A percentile compares a stretch with the other conserved stretches of the same genome.
phyloP scores from a whole-genome alignment of 2,797 vertebrate genomes.

The Furcifer pardalis region DNA sequence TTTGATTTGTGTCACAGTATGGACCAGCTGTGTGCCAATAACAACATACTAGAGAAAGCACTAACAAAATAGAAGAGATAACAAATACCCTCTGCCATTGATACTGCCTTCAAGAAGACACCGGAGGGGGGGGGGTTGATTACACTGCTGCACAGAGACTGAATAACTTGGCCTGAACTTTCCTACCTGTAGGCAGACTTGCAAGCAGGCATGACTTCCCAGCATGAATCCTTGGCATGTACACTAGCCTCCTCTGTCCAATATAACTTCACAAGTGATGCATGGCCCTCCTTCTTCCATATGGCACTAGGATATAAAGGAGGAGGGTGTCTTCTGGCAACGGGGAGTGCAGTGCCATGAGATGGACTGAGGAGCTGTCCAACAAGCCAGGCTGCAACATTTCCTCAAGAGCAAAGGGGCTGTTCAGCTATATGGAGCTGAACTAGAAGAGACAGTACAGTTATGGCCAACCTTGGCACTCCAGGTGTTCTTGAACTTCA shows the following conservation, averaged over 20 bases:
- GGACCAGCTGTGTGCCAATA: conserved; percentile 34
- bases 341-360: neutral
- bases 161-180: neutral
- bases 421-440: neutral
- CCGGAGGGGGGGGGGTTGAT: neutral
- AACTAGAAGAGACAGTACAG: too few species aligned
- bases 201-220: neutral
- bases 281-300: neutral
- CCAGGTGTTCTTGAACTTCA: too few species aligned
- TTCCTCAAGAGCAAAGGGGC: neutral
- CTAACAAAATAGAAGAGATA: conserved; percentile 22
- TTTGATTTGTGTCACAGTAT: conserved; percentile 45
- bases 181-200: neutral
- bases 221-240: neutral
- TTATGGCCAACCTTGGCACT: too few species aligned
- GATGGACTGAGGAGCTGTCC: neutral
- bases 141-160: neutral
- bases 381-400: neutral
- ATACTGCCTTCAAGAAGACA: neutral
- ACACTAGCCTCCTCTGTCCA: neutral
- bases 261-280: neutral
- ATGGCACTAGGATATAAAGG: neutral
- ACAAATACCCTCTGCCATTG: conserved; percentile 15
- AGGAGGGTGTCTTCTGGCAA: neutral
- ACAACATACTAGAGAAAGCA: conserved; percentile 15